Conservation (phyloP, 2,888 invertebrate species). For the Palloptera scutellata region DNA sequence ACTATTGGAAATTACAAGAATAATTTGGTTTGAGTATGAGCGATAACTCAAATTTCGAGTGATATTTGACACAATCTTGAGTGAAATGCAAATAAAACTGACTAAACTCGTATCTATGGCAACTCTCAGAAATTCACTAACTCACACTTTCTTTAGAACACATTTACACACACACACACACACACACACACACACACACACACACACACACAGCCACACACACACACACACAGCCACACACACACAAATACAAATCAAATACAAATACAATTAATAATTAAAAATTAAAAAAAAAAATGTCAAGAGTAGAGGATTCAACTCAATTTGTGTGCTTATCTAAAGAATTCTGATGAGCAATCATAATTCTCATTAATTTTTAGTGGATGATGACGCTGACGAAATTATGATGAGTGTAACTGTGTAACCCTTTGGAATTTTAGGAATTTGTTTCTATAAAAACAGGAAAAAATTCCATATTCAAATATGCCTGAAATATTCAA, state of each 20-base stretch:
- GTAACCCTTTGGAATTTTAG: slow-evolving; percentile 40
- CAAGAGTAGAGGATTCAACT: neutral
- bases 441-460: slow-evolving; percentile 36
- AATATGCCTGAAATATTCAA: too few species aligned
- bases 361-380: slow-evolving; percentile 30
- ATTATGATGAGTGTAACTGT: slow-evolving; percentile 26
- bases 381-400: slow-evolving; percentile 31
- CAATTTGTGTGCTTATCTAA: too few species aligned
- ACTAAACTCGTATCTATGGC: neutral
- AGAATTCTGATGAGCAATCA: slow-evolving; percentile 8
- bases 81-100: neutral
- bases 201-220: neutral
- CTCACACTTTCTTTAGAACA: neutral
- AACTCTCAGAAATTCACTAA: slow-evolving; percentile 12
- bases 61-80: neutral
- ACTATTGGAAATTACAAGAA: neutral
- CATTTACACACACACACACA: neutral
- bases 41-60: too few species aligned
- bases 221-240: too few species aligned
- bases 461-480: too few species aligned
- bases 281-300: too few species aligned
- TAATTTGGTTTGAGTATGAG: neutral
- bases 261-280: too few species aligned
- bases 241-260: too few species aligned
- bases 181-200: neutral